A percentile compares a stretch with the other conserved stretches of the same genome.
Evolutionary conservation across 2,113 vertebrate genomes (phyloP).

Genomic region (Platichthys flesus): DNA sequence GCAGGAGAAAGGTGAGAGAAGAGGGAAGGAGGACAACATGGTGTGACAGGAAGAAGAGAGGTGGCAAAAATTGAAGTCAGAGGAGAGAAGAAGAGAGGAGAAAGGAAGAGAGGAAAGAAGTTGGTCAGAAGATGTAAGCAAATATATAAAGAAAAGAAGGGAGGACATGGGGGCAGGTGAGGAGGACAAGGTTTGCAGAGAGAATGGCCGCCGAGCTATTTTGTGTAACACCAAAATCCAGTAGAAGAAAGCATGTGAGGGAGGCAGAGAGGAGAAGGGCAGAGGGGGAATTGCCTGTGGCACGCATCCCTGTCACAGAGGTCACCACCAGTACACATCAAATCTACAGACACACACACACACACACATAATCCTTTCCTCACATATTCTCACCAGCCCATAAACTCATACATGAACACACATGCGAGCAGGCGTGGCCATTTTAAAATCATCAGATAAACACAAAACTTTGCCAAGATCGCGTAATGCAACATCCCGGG

Average conservation of each 20-base stretch:
- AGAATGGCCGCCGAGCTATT: neutral
- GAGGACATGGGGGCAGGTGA: slow-evolving; percentile 23
- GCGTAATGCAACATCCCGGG: slow-evolving; percentile 16
- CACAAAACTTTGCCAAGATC: slow-evolving; percentile 18
- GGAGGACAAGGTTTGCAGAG: slow-evolving; percentile 31
- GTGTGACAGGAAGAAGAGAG: slow-evolving; percentile 15
- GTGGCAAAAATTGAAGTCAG: neutral
- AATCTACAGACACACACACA: slow-evolving; percentile 22
- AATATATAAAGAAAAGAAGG: neutral
- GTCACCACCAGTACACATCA: slow-evolving; percentile 36
- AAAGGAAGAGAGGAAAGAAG: neutral
- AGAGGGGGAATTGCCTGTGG: slow-evolving; percentile 19
- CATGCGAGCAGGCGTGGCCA: neutral
- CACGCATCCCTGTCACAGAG: slow-evolving; percentile 45
- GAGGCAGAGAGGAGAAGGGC: slow-evolving; percentile 11
- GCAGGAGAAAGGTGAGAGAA: slow-evolving; percentile 24
- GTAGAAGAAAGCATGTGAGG: neutral
- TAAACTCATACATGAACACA: neutral
- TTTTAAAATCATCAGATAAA: slow-evolving; percentile 34
- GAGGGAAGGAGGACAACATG: slow-evolving; percentile 20
- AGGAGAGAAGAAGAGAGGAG: neutral
- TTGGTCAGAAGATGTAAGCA: neutral
- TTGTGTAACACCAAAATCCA: slow-evolving; percentile 43
- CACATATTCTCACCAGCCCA: neutral
- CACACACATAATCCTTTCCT: neutral